A percentile compares a stretch with the other conserved stretches of the same genome.
Evolutionary conservation across 2,113 vertebrate genomes (phyloP).

Genomic region (Corythornis vintsioides): DNA sequence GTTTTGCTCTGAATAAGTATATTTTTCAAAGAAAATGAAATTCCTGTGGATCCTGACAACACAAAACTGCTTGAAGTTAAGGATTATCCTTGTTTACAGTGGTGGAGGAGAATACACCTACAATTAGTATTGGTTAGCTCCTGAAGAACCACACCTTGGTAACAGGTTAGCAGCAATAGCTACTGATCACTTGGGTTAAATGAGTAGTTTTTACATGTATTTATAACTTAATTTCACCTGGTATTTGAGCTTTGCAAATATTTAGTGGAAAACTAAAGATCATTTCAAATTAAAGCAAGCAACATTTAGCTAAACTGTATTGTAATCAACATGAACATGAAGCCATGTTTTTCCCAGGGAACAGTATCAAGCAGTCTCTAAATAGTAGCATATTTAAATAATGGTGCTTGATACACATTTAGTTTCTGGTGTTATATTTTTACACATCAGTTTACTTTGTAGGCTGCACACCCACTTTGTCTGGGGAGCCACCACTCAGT

Average conservation of each 20-base stretch:
- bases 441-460: not conserved
- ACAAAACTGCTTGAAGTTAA: not conserved
- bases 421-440: not conserved
- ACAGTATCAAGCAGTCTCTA: not conserved
- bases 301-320: not conserved
- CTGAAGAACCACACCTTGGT: not conserved
- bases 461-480: accelerated
- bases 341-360: not conserved
- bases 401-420: not conserved
- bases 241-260: not conserved
- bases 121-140: not conserved
- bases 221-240: not conserved
- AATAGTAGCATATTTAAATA: not conserved
- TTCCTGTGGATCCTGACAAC: not conserved
- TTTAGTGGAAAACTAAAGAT: not conserved
- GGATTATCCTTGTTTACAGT: not conserved
- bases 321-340: not conserved
- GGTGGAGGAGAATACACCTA: not conserved
- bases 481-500: not conserved
- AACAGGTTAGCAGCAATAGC: not conserved
- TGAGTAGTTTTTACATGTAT: not conserved
- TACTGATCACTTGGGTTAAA: not conserved
- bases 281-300: not conserved
- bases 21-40: not conserved
- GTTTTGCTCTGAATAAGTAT: not conserved